phyloP scores from a whole-genome alignment of 2,797 vertebrate species.

The Hemibagrus guttatus region DNA sequence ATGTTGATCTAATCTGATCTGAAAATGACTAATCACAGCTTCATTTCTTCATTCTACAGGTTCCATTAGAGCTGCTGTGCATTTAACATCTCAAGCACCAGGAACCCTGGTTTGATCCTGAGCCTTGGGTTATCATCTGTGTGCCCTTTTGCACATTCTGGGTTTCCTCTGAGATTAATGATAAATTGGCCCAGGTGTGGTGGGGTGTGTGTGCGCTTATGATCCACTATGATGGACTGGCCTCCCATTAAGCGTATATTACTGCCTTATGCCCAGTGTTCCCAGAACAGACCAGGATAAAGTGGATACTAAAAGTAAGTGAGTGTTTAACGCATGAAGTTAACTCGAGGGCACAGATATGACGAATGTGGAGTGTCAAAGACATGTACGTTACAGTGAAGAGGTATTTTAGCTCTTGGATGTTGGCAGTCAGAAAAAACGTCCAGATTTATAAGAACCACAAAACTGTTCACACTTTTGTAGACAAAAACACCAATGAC shows the following conservation, averaged over 20 bases:
- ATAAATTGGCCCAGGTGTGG: neutral
- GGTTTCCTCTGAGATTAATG: neutral
- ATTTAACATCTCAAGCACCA: neutral
- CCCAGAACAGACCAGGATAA: neutral
- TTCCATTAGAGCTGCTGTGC: neutral
- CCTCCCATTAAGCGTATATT: neutral
- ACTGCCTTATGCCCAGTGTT: neutral
- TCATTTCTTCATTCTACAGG: neutral
- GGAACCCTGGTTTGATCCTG: neutral
- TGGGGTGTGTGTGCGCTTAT: neutral
- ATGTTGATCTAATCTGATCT: neutral
- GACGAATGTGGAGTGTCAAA: neutral
- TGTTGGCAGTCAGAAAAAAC: neutral
- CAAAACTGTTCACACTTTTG: neutral
- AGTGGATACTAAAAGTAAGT: neutral
- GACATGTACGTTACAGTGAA: neutral
- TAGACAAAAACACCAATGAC: conserved; percentile 17
- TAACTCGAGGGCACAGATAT: neutral
- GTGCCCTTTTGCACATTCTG: neutral
- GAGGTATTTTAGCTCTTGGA: neutral
- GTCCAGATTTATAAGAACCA: neutral
- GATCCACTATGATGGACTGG: neutral
- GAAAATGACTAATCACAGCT: neutral
- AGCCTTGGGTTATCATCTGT: neutral
- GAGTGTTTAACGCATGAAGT: neutral